Evolutionary conservation across 1,140 invertebrate genomes (phyloP).

Genomic region (Gonioctena quinquepunctata): DNA sequence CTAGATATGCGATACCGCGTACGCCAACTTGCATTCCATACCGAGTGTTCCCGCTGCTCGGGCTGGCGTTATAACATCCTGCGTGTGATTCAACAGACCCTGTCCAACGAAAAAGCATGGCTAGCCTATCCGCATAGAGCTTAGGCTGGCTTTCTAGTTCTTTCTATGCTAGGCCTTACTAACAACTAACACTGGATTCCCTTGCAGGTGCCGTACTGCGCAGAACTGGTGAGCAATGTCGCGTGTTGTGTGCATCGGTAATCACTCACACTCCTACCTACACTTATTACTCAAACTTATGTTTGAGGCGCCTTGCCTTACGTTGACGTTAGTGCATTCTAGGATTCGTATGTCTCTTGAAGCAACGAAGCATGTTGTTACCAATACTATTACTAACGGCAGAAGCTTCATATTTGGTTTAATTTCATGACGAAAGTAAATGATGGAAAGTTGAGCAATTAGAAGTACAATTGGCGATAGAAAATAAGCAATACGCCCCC

Average conservation of each 20-base stretch:
- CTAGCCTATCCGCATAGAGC: conserved; percentile 36
- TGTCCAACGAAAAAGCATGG: conserved; percentile 30
- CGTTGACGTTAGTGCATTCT: not conserved
- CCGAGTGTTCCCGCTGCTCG: no score
- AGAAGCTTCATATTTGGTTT: no score
- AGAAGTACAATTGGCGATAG: no score
- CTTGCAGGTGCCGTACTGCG: conserved; percentile 82
- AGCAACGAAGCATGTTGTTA: no score
- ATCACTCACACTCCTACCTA: conserved; percentile 58
- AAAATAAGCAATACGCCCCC: no score
- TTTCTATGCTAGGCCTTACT: conserved; percentile 51
- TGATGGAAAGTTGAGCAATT: no score
- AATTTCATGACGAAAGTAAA: no score
- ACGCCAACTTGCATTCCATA: no score
- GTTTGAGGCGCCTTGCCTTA: not conserved
- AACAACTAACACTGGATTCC: conserved; percentile 66
- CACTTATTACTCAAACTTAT: conserved; percentile 51
- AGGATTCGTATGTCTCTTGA: not conserved
- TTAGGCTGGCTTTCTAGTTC: conserved; percentile 42
- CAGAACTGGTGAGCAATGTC: conserved; percentile 88
- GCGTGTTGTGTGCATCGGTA: conserved; percentile 91
- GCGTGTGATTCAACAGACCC: no score
- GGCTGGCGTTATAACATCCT: no score
- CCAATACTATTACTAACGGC: no score
- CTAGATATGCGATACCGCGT: no score